phyloP scores from a whole-genome alignment of 2,113 vertebrate species.

The Sinocyclocheilus anshuiensis region DNA sequence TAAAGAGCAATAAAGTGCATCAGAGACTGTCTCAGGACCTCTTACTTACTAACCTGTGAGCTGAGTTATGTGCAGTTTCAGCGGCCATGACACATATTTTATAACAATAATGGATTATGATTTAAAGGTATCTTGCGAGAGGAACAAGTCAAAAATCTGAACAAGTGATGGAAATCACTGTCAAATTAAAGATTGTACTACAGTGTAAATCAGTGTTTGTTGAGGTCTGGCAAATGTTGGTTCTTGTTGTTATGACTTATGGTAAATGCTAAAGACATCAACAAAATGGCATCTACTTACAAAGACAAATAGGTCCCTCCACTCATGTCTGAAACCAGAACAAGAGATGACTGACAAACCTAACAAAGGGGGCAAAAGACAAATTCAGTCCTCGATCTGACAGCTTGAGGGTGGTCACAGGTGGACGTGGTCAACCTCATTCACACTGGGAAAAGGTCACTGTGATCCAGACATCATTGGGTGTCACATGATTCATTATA shows the following conservation, averaged over 20 bases:
- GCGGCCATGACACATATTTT: not conserved
- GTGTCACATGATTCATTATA: conserved; percentile 52
- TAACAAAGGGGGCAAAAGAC: conserved; percentile 32
- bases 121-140: not conserved
- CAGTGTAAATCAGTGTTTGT: not conserved
- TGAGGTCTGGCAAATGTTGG: not conserved
- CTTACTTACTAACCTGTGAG: not conserved
- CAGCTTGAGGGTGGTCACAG: conserved; percentile 41
- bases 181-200: not conserved
- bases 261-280: conserved; percentile 25
- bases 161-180: not conserved
- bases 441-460: conserved; percentile 38
- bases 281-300: conserved; percentile 31
- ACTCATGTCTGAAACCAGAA: conserved; percentile 7
- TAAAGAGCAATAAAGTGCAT: not conserved
- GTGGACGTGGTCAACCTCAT: conserved; percentile 47
- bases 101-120: conserved; percentile 4
- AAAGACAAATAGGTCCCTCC: not conserved
- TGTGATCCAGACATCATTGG: conserved; percentile 47
- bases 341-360: conserved; percentile 2
- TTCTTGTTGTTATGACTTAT: conserved; percentile 25
- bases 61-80: not conserved
- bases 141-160: not conserved
- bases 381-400: conserved; percentile 28
- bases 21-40: not conserved